Evolutionary conservation across 2,797 vertebrate genomes (phyloP).

Genomic region (Tiaroga cobitis): DNA sequence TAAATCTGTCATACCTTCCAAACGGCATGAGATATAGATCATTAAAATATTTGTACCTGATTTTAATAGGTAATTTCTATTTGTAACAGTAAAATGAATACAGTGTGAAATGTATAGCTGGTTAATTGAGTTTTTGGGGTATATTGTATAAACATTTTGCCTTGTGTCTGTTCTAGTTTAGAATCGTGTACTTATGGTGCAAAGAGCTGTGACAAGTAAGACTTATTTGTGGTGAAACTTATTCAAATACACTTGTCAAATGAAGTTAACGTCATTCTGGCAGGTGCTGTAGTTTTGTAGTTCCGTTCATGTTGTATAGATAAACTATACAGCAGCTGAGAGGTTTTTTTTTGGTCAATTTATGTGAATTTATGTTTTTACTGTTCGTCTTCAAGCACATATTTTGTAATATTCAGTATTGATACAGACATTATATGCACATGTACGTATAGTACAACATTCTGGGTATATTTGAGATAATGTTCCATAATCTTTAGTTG

Average conservation of each 20-base stretch:
- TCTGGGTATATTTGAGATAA: not conserved
- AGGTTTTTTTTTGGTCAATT: not conserved
- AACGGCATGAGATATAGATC: not conserved
- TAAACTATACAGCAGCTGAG: not conserved
- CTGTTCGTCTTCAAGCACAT: not conserved
- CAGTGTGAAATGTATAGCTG: not conserved
- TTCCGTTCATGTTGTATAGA: not conserved
- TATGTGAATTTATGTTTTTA: not conserved
- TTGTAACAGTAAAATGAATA: not conserved
- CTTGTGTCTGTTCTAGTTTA: not conserved
- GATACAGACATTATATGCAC: not conserved
- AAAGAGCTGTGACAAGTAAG: not conserved
- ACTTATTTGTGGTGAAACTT: slow-evolving; percentile 1
- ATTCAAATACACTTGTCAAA: not conserved
- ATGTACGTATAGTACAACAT: not conserved
- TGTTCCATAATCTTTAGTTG: not conserved
- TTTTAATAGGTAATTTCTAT: not conserved
- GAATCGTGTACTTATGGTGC: not conserved
- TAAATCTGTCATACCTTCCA: too few species aligned
- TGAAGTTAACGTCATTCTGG: not conserved
- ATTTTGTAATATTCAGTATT: not conserved
- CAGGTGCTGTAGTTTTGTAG: not conserved
- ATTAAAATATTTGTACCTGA: not conserved
- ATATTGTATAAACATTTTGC: not conserved
- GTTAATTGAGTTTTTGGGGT: not conserved